Base-by-base conservation (phyloP, 2,888 invertebrate genomes). In the Alviniconcha strummeri region DNA sequence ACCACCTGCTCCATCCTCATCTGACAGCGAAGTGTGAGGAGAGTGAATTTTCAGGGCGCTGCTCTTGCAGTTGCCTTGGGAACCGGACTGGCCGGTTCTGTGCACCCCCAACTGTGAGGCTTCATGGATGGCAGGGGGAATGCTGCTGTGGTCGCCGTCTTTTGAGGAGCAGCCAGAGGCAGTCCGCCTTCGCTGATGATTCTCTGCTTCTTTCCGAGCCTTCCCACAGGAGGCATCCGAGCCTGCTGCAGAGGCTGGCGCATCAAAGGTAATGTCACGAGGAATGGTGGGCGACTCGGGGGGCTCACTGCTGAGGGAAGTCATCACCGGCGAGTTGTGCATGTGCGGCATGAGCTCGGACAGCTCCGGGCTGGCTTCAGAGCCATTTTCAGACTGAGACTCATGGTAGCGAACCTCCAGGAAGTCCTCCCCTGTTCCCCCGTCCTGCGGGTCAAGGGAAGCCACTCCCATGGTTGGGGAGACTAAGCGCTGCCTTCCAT, bases 401-500 rank as follows among this genome's bases (percentile, higher is more conserved):
- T 77, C 60, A 9, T 86, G 84, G 84, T 91, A 92, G 83, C 90
- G 89, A 17, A 93, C 89, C 83, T 92, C 92, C 64, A 93, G 84
- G 85, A 89, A 93, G 60, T 91, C 91, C 17, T 92, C 92, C 19
- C 82, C 82, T 13, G 82, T 82, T 19, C 82, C 76, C 9, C 84
- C 85, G 15, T 89, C 89, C 60, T 89, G 90, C 11, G 87, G 86
- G 13, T 89, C 85, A 15, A 88, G 76, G 54, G 79, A 84, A 64
- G 89, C 87, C 5, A 88, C 69, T 13, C 86, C 88, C 83, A 92
- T 83, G 36, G 91, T 91, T 0, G 92, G 90, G 4, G 92, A 92
- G 0, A 92, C 83, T 60, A 89, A 86, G 57, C 87, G 89, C n/a
- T 88, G 88, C 8, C 88, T 84, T 56, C 88, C 90, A 96, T 96